phyloP scores from a whole-genome alignment of 2,797 vertebrate species.

The Enteromius radiatus region DNA sequence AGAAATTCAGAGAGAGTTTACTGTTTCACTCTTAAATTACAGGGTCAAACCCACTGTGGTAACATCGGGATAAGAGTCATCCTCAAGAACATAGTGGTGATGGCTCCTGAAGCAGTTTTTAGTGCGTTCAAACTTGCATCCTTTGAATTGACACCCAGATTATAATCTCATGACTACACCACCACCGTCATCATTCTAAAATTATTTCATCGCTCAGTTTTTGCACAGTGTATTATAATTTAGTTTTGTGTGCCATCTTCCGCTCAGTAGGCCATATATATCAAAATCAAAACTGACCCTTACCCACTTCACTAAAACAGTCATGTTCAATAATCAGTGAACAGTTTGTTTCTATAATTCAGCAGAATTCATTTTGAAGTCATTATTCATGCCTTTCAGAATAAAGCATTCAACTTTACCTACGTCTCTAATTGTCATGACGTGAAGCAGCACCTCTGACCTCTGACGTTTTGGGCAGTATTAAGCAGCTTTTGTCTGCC shows the following conservation, averaged over 20 bases:
- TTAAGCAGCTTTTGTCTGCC: slow-evolving; percentile 4
- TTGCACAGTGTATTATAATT: background rate
- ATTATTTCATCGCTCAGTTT: background rate
- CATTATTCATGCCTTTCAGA: background rate
- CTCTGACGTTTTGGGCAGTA: background rate
- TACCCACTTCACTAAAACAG: no score
- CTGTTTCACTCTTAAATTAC: background rate
- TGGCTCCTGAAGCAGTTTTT: background rate
- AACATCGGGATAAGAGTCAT: background rate
- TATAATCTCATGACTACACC: background rate
- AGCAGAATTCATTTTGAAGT: background rate
- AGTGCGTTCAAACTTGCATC: background rate
- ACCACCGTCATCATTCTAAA: background rate
- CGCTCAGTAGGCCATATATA: background rate
- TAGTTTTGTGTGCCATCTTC: background rate
- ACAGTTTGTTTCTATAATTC: background rate
- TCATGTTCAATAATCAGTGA: background rate
- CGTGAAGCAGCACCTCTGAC: background rate
- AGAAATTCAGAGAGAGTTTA: slow-evolving; percentile 8
- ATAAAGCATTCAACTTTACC: background rate
- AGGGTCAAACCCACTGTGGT: background rate
- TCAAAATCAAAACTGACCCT: no score
- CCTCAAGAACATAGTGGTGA: background rate
- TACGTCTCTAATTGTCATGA: background rate
- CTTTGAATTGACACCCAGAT: background rate